Conservation (phyloP, 2,888 invertebrate genomes). For the Taenaris catops region DNA sequence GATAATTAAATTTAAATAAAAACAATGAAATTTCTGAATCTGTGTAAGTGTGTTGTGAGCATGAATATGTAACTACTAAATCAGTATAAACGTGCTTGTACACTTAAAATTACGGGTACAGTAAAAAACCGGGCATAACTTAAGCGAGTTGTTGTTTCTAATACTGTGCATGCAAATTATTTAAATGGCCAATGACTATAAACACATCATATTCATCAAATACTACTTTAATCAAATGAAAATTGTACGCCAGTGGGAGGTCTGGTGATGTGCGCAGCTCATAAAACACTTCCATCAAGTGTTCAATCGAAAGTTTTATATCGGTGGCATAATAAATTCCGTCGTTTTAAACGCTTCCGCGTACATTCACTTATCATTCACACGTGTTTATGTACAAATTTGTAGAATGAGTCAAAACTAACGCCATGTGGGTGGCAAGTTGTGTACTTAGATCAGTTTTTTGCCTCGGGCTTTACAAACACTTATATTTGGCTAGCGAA, state of each 20-base stretch:
- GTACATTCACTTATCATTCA: slow-evolving; percentile 31
- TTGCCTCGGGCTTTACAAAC: slow-evolving; percentile 44
- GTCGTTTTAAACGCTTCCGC: slow-evolving; percentile 37
- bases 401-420: slow-evolving; percentile 41
- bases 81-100: too few relatives aligned
- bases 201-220: slow-evolving; percentile 3
- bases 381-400: slow-evolving; percentile 36
- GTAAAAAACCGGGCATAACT: too few relatives aligned
- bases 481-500: slow-evolving; percentile 47
- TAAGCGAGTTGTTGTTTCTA: too few relatives aligned
- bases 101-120: too few relatives aligned
- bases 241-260: slow-evolving; percentile 19
- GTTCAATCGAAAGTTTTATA: slow-evolving; percentile 21
- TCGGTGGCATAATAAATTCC: slow-evolving; percentile 19
- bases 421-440: slow-evolving; percentile 56
- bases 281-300: slow-evolving; percentile 18
- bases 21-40: too few relatives aligned
- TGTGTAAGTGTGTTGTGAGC: too few relatives aligned
- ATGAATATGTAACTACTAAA: too few relatives aligned
- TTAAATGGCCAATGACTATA: not conserved
- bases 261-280: slow-evolving; percentile 7
- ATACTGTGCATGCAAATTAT: too few relatives aligned
- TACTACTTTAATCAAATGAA: slow-evolving; percentile 11
- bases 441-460: slow-evolving; percentile 33
- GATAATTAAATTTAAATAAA: too few relatives aligned